phyloP scores from a whole-genome alignment of 1,140 invertebrate genomes.

The Orchesella cincta region DNA sequence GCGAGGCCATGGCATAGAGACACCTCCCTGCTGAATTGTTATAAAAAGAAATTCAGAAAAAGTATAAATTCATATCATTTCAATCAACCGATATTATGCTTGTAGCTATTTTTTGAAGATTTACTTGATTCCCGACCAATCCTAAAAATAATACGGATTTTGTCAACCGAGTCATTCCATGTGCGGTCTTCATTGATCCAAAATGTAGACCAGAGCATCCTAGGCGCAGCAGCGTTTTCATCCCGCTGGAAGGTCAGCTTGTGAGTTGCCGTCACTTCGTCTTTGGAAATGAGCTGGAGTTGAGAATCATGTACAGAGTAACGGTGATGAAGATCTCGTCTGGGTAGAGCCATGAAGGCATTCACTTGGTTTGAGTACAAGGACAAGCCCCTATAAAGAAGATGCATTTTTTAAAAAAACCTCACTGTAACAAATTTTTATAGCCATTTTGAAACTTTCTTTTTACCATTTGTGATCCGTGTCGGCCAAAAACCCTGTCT shows the following conservation, averaged over 20 bases:
- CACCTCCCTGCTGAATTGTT: not conserved
- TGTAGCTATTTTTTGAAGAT: not conserved
- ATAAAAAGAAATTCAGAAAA: not conserved
- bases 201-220: not conserved
- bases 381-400: slow-evolving; percentile 6
- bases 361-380: slow-evolving; percentile 26
- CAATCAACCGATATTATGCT: not conserved
- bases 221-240: not conserved
- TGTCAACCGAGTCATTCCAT: slow-evolving; percentile 19
- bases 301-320: not conserved
- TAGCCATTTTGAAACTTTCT: not conserved
- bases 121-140: slow-evolving; percentile 13
- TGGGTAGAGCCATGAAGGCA: slow-evolving; percentile 12
- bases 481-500: slow-evolving; percentile 14
- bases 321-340: not conserved
- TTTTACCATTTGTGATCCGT: slow-evolving; percentile 25
- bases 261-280: not conserved
- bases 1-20: not conserved
- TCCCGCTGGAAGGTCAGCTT: slow-evolving; percentile 4
- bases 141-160: not conserved
- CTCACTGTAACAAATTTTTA: not conserved
- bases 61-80: not conserved
- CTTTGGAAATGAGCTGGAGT: not conserved
- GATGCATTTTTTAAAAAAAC: not conserved
- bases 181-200: slow-evolving; percentile 9